Base-by-base conservation (phyloP, 2,113 vertebrate genomes). In the Platysternon megacephalum region DNA sequence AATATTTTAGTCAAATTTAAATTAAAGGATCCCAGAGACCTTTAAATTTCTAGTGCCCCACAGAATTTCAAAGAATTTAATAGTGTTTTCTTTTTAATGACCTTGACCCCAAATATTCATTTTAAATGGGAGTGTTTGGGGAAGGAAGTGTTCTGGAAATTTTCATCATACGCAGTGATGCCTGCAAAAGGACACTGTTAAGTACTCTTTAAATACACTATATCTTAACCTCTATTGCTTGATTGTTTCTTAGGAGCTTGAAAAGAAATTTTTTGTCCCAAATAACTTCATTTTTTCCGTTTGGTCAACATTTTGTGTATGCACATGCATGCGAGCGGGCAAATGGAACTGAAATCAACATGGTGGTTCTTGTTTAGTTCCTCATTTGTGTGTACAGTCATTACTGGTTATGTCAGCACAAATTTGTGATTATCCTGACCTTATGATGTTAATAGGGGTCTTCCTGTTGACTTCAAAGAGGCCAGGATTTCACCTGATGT, bases 51-150 rank as follows among this genome's bases (percentile, higher is more conserved):
- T 96, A 95, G 65, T 35, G 11, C 49, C 49, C 26, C 39, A 24
- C 90, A 91, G 88, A 97, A 96, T 97, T 98, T 97, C 88, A 94
- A 97, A 96, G 86, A 95, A 84, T 87, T 96, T 97, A 97, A 96
- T 87, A 53, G 85, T 95, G 89, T 96, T 97, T 98, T 96, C 93
- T 94, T 97, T 93, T 92, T 88, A 97, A 93, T 94, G 79, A 96
- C 32, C 81, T 92, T 91, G 88, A 97, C 85, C 84, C 29, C 85
- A 95, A 96, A 97, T 96, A 97, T 61, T 96, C 80, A 51, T 97
- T 97, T 97, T 90, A 96, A 91, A 55, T 96, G 91, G 74, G 42
- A 95, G 72, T 90, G 39, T 94, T 96, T 92, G 86, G 42, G 93
- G 65, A 95, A 95, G 84, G 96, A 92, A 93, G 14, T 65, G 86